These are phyloP conservation scores for Raja brachyura DNA, from an alignment of 2,113 vertebrate species.

Conservation along the genomic window DNA sequence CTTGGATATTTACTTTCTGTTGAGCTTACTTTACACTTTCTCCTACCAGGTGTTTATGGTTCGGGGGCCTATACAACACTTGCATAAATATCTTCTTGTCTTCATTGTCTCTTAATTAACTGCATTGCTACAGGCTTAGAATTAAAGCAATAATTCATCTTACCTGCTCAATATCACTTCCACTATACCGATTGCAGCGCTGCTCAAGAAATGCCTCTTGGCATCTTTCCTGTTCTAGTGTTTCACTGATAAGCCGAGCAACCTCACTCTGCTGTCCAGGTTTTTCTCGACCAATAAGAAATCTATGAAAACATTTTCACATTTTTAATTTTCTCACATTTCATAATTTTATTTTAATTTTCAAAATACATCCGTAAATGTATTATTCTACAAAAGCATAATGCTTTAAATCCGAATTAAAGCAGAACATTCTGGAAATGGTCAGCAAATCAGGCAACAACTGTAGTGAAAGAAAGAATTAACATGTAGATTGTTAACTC, in stretches of 20 bases:
- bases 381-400: background rate
- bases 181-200: constrained; percentile 63
- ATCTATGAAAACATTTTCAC: constrained; percentile 52
- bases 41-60: no score
- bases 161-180: constrained; percentile 53
- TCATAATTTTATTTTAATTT: background rate
- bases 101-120: background rate
- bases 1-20: no score
- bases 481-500: no score
- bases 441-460: no score
- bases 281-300: constrained; percentile 84
- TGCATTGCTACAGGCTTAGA: background rate
- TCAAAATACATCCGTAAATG: background rate
- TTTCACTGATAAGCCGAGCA: constrained; percentile 84
- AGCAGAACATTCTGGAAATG: no score
- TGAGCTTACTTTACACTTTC: no score
- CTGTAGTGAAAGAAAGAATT: no score
- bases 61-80: no score
- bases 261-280: constrained; percentile 83
- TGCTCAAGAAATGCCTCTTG: constrained; percentile 69
- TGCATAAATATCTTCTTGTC: no score
- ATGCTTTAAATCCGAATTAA: no score
- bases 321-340: background rate
- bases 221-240: constrained; percentile 79
- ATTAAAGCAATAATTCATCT: background rate